Evolutionary conservation across 1,140 invertebrate species (phyloP).

Genomic region (Hestina assimilis): DNA sequence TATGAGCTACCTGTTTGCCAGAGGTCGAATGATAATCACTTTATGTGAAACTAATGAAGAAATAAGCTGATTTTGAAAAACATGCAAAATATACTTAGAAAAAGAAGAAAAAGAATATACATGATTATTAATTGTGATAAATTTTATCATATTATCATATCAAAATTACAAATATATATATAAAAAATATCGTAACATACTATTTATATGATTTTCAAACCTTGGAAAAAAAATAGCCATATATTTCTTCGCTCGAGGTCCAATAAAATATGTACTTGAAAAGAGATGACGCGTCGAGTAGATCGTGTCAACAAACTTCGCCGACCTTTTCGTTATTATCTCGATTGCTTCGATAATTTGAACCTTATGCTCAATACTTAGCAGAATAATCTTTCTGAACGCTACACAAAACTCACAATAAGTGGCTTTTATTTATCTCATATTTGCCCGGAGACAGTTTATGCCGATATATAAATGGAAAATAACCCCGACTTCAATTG

Average conservation of each 20-base stretch:
- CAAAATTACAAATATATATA: neutral
- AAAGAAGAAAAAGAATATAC: too few relatives aligned
- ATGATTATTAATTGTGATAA: too few relatives aligned
- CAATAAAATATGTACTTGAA: constrained; percentile 35
- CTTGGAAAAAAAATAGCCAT: neutral
- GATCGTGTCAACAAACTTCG: constrained; percentile 35
- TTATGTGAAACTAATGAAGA: too few relatives aligned
- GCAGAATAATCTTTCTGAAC: constrained; percentile 6
- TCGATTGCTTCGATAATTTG: constrained; percentile 9
- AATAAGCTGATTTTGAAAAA: too few relatives aligned
- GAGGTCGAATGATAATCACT: too few relatives aligned
- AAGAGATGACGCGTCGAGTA: constrained; percentile 33
- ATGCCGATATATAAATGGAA: constrained; percentile 25
- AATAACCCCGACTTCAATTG: constrained; percentile 21
- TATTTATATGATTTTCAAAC: neutral
- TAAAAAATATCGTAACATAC: neutral
- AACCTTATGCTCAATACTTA: constrained; percentile 22
- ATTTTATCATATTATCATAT: too few relatives aligned
- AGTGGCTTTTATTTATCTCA: constrained; percentile 38
- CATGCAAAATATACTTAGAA: too few relatives aligned
- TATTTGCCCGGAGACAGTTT: constrained; percentile 36
- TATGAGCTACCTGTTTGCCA: too few relatives aligned
- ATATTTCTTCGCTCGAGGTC: constrained; percentile 4
- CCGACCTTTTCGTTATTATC: constrained; percentile 42
- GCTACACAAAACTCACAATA: constrained; percentile 16